These are phyloP conservation scores for Lysandra coridon DNA, from an alignment of 2,888 invertebrate genomes.

Conservation along the genomic window DNA sequence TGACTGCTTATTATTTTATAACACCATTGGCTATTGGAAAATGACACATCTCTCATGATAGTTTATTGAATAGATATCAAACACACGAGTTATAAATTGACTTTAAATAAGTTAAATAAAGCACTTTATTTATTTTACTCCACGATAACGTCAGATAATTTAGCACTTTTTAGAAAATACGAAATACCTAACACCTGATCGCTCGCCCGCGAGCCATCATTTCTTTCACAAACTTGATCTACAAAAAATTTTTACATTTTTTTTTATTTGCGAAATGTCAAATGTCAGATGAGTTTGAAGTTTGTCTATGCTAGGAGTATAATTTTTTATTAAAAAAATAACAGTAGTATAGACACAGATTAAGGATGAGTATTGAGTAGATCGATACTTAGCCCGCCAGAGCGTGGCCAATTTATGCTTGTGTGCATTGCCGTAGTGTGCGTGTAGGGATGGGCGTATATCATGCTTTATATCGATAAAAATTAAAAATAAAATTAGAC, in stretches of 20 bases:
- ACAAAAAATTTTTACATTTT: constrained; percentile 8
- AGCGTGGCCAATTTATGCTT: no score
- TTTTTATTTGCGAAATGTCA: neutral
- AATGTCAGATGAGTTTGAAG: constrained; percentile 4
- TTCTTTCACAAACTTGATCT: constrained; percentile 37
- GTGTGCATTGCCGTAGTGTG: no score
- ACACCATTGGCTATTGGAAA: constrained; percentile 74
- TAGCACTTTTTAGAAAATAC: constrained; percentile 38
- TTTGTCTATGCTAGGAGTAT: neutral
- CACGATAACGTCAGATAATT: constrained; percentile 38
- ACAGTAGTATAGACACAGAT: no score
- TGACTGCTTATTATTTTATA: constrained; percentile 71
- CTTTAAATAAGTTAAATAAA: constrained; percentile 30
- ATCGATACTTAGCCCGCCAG: no score
- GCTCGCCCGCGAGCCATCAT: constrained; percentile 46
- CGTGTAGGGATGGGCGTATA: no score
- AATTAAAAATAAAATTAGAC: no score
- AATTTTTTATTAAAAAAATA: neutral
- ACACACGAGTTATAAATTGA: constrained; percentile 12
- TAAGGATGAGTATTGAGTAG: no score
- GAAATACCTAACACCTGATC: constrained; percentile 44
- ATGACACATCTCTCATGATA: constrained; percentile 70
- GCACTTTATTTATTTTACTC: constrained; percentile 37
- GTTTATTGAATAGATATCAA: constrained; percentile 53
- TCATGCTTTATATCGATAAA: no score